Conservation (phyloP, 1,140 invertebrate species). For the Bactericera cockerelli region DNA sequence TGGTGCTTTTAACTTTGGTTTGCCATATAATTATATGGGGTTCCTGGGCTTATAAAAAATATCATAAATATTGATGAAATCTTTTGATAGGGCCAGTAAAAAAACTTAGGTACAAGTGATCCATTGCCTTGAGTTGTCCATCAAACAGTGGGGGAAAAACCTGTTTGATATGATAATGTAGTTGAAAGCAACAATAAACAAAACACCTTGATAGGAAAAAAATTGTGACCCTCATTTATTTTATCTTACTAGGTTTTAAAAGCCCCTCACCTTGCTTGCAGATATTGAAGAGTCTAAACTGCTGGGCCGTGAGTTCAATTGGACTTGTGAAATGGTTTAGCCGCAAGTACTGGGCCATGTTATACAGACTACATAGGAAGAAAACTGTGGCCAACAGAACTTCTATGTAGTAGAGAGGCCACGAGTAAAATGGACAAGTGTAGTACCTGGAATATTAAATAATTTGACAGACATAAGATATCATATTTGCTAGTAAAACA, state of each 20-base stretch:
- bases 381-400: not conserved
- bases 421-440: slow-evolving; percentile 7
- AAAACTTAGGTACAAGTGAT: too few species aligned
- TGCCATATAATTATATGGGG: too few species aligned
- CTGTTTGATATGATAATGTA: too few species aligned
- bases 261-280: not conserved
- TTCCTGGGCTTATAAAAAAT: too few species aligned
- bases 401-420: not conserved
- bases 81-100: too few species aligned
- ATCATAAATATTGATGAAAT: too few species aligned
- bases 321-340: slow-evolving; percentile 5
- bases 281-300: not conserved
- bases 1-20: too few species aligned
- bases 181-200: too few species aligned
- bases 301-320: not conserved
- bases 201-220: too few species aligned
- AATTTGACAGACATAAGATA: not conserved
- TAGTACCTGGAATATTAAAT: not conserved
- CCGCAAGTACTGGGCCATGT: not conserved
- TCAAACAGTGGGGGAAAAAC: too few species aligned
- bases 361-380: not conserved
- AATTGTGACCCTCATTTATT: not conserved
- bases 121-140: too few species aligned
- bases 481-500: too few species aligned
- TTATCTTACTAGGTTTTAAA: not conserved